phyloP scores from a whole-genome alignment of 35 echinoderm and acorn worm genomes.

The Lytechinus pictus region DNA sequence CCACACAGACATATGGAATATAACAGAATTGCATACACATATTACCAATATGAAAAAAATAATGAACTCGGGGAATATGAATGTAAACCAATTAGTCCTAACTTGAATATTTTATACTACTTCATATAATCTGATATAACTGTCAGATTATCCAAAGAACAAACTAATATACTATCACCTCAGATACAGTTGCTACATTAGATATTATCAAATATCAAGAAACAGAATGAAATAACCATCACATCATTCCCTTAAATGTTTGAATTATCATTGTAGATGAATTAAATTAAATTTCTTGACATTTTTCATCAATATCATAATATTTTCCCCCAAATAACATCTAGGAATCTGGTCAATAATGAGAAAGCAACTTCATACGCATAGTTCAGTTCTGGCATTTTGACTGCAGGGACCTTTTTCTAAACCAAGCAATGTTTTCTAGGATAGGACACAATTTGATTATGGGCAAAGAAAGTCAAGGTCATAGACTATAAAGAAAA shows the following conservation, averaged over 20 bases:
- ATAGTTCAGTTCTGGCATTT: not conserved
- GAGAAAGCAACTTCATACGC: not conserved
- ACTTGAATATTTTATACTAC: too few species aligned
- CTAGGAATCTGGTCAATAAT: not conserved
- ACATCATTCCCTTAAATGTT: not conserved
- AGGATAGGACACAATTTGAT: not conserved
- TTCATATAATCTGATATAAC: too few species aligned
- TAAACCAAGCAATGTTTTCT: not conserved
- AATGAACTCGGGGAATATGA: too few species aligned
- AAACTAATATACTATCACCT: too few species aligned
- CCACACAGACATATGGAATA: too few species aligned
- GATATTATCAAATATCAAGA: not conserved
- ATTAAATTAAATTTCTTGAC: not conserved
- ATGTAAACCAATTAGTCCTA: too few species aligned
- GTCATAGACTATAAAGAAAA: not conserved
- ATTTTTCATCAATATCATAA: not conserved
- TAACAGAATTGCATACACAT: too few species aligned
- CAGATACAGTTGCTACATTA: too few species aligned
- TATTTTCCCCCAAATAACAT: not conserved
- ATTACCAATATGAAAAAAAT: too few species aligned
- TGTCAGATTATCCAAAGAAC: too few species aligned
- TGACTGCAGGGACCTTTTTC: not conserved
- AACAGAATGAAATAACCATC: not conserved
- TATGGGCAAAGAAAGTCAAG: slow-evolving; percentile 10
- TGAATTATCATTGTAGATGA: not conserved